A percentile compares a stretch with the other conserved stretches of the same genome.
Evolutionary conservation across 2,797 vertebrate species (phyloP).

Genomic region (Aeoliscus strigatus): DNA sequence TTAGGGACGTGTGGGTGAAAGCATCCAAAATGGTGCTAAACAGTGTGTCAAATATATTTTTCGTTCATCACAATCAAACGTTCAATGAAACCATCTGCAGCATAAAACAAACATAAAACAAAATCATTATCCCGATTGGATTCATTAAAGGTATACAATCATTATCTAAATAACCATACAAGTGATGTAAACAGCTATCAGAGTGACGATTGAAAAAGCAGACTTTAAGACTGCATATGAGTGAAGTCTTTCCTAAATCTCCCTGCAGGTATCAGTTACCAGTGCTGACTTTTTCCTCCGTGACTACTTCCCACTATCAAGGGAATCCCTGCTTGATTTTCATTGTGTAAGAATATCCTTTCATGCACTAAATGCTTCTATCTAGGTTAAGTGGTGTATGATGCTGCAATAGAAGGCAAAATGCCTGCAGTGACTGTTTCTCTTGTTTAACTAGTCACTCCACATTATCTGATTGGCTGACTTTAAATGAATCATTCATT

Average conservation of each 20-base stretch:
- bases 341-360: slow-evolving; percentile 43
- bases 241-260: slow-evolving; percentile 7
- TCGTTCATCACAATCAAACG: too few relatives aligned
- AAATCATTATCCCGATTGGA: not conserved
- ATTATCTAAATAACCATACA: not conserved
- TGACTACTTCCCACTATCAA: slow-evolving; percentile 30
- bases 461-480: slow-evolving; percentile 65
- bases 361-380: slow-evolving; percentile 56
- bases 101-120: not conserved
- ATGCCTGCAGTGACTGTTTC: slow-evolving; percentile 46
- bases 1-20: not conserved
- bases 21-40: not conserved
- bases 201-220: not conserved
- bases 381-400: slow-evolving; percentile 62
- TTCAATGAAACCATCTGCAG: not conserved
- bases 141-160: not conserved
- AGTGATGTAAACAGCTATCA: not conserved
- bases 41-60: too few relatives aligned
- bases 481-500: slow-evolving; percentile 75
- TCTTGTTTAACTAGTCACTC: slow-evolving; percentile 59
- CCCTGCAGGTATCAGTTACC: slow-evolving; percentile 40
- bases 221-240: not conserved
- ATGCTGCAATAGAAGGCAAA: slow-evolving; percentile 41
- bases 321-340: slow-evolving; percentile 54
- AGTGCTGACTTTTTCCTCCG: slow-evolving; percentile 33